Conservation (phyloP, 1,140 invertebrate genomes). For the Aleiodes sp. region DNA sequence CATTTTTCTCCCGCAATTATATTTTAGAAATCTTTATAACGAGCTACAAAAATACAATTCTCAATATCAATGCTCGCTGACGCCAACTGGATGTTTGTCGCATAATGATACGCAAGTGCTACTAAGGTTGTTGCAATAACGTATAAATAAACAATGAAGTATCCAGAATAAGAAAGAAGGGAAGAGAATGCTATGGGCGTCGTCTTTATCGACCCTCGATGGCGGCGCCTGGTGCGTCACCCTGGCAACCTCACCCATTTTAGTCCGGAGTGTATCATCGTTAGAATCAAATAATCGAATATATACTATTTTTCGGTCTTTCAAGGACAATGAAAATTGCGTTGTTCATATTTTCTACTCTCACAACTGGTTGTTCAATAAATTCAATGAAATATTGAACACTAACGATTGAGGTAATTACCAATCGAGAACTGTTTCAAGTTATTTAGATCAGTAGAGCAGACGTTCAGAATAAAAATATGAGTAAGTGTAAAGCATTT, state of each 20-base stretch:
- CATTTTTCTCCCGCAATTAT: too few species aligned
- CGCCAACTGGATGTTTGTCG: too few species aligned
- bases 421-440: neutral
- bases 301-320: neutral
- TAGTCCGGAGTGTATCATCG: neutral
- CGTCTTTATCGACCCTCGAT: slow-evolving; percentile 26
- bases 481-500: neutral
- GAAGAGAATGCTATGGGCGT: slow-evolving; percentile 9
- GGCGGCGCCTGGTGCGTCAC: slow-evolving; percentile 18
- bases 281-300: neutral
- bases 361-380: too few species aligned
- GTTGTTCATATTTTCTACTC: too few species aligned
- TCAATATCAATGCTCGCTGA: too few species aligned
- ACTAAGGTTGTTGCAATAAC: too few species aligned
- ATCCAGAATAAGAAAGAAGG: slow-evolving; percentile 16
- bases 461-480: neutral
- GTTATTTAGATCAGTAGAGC: slow-evolving; percentile 22
- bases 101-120: too few species aligned
- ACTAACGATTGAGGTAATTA: neutral
- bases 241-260: slow-evolving; percentile 30
- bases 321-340: neutral
- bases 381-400: neutral
- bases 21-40: too few species aligned
- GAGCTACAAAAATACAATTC: too few species aligned
- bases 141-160: too few species aligned